Base-by-base conservation (phyloP, 2,797 vertebrate species). In the Cryptoblepharus egeriae region DNA sequence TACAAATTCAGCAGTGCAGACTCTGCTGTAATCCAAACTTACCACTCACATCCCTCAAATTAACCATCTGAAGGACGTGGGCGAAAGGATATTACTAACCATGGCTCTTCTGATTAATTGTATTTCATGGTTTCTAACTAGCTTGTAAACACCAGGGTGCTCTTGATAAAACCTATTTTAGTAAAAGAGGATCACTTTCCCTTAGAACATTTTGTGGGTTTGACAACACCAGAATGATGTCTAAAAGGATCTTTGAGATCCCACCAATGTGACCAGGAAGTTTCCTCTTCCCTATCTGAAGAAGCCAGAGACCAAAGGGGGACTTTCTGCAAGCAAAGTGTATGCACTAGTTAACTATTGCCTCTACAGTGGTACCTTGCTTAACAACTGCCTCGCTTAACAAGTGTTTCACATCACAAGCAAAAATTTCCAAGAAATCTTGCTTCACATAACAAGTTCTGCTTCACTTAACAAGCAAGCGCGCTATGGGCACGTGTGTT, bases 21-120 rank as follows among this genome's bases (percentile, higher is more conserved):
- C 60, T 83, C 68, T 68, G 64, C 16, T 72, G 70, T 55, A 52
- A 77, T 88, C 37, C 82, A 80, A 75, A 84, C 30, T 55, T 87
- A 10, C 24, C 0, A 0, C 86, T 79, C 58, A 13, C 30, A 35
- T 68, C 78, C 39, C 32, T 57, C 1, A 82, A 83, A 85, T 89
- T 73, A 81, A 80, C 87, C 72, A 61, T 77, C 89, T 87, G 57
- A 26, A 69, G 35, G 68, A 22, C 22, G 18, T 45, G 39, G 57
- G 20, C 8, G n/a, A 35, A 49, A 65, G 18, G 60, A 65, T 45
- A 77, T 85, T 70, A 45, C 81, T 91, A 81, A 88, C 87, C 79
- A 35, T 61, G 84, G 8, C 86, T 39, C 84, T 90, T 89, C 77
- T 63, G 60, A 69, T 73, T 86, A 82, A 84, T 88, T 89, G 82